Evolutionary conservation across 2,888 invertebrate genomes (phyloP).

Genomic region (Dilophus febrilis): DNA sequence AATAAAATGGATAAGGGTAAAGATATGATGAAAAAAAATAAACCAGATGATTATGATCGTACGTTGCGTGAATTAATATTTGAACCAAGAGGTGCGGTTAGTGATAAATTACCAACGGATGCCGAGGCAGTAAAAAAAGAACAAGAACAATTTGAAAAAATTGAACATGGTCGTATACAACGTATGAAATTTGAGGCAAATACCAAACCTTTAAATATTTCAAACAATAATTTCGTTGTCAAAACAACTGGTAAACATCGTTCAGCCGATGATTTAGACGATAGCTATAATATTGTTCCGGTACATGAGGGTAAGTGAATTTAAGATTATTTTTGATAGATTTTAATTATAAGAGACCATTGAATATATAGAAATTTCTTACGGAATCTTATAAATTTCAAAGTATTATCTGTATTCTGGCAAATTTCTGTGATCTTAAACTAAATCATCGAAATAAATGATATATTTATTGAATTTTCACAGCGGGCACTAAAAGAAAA

Average conservation of each 20-base stretch:
- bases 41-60: conserved; percentile 62
- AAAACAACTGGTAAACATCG: no score
- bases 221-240: no score
- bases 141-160: conserved; percentile 51
- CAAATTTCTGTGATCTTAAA: no score
- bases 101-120: conserved; percentile 66
- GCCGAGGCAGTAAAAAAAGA: conserved; percentile 70
- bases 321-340: no score
- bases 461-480: no score
- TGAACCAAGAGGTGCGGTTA: conserved; percentile 59
- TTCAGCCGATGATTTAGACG: conserved; percentile 76
- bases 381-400: no score
- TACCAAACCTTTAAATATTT: conserved; percentile 17
- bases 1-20: conserved; percentile 36
- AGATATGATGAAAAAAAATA: conserved; percentile 27
- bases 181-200: conserved; percentile 54
- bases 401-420: no score
- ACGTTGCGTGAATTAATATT: conserved; percentile 64
- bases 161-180: conserved; percentile 59
- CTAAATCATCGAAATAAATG: no score
- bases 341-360: no score
- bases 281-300: conserved; percentile 50
- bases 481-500: no score
- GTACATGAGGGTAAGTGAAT: conserved; percentile 12
- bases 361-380: no score